A percentile compares a stretch with the other conserved stretches of the same genome.
These are phyloP conservation scores for Cosmopolites sordidus DNA, from an alignment of 2,888 invertebrate species.

Conservation along the genomic window DNA sequence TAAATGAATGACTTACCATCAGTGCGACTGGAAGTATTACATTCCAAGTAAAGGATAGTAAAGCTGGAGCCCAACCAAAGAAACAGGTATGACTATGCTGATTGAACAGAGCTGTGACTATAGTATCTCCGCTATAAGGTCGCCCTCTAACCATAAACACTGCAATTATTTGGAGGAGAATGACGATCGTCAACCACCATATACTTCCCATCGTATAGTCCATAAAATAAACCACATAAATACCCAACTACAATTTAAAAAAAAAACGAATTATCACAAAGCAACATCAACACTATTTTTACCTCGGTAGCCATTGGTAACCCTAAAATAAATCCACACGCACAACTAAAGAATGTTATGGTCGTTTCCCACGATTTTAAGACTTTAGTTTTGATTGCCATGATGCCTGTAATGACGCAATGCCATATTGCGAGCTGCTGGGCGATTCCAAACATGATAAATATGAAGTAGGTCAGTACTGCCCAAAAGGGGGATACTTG, in stretches of 20 bases:
- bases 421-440: conserved; percentile 91
- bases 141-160: conserved; percentile 82
- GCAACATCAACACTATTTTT: conserved; percentile 34
- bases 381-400: conserved; percentile 70
- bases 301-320: conserved; percentile 84
- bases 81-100: conserved; percentile 46
- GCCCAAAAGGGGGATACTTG: conserved; percentile 85
- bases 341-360: conserved; percentile 78
- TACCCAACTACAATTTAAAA: conserved; percentile 58
- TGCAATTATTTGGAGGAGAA: conserved; percentile 72
- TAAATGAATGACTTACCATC: conserved; percentile 55
- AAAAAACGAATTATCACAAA: neutral
- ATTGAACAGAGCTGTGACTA: conserved; percentile 61
- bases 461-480: conserved; percentile 76
- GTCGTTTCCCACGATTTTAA: conserved; percentile 76
- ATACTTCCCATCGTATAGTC: conserved; percentile 79
- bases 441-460: conserved; percentile 82
- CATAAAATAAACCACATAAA: conserved; percentile 76
- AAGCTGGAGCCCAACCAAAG: conserved; percentile 60
- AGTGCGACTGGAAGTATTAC: conserved; percentile 78
- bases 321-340: conserved; percentile 77
- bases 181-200: conserved; percentile 83
- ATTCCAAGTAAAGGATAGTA: conserved; percentile 83
- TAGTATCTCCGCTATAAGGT: conserved; percentile 76
- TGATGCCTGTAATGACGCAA: conserved; percentile 79